Evolutionary conservation across 2,113 vertebrate species (phyloP).

Genomic region (Ascaphus truei): DNA sequence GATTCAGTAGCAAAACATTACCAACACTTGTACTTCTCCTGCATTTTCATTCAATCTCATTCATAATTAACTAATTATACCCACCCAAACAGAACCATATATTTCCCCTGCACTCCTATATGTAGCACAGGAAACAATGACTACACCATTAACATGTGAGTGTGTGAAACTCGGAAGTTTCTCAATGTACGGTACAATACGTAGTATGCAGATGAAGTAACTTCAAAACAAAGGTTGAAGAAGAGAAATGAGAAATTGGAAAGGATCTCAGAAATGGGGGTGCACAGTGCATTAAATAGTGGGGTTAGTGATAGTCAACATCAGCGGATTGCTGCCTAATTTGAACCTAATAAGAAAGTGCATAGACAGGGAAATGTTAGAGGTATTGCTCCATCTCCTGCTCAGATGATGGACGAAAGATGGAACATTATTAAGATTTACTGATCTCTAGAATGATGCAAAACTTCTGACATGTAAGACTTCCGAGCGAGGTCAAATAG

Average conservation of each 20-base stretch:
- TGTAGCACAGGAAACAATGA: constrained; percentile 5
- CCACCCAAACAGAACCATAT: constrained; percentile 31
- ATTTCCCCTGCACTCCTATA: constrained; percentile 31
- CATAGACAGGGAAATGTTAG: constrained; percentile 26
- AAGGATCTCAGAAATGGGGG: not conserved
- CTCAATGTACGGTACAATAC: too few species aligned
- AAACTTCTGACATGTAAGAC: not conserved
- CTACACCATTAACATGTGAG: constrained; percentile 24
- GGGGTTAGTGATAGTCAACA: constrained; percentile 4
- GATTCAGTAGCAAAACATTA: constrained; percentile 29
- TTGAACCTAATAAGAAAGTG: constrained; percentile 21
- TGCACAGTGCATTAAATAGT: not conserved
- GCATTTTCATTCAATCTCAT: constrained; percentile 22
- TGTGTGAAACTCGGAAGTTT: not conserved
- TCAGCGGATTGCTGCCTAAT: constrained; percentile 31
- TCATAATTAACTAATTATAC: constrained; percentile 31
- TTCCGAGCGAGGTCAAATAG: not conserved
- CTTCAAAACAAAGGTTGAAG: too few species aligned
- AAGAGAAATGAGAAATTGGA: too few species aligned
- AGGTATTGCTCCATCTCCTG: constrained; percentile 30
- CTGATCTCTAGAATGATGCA: not conserved
- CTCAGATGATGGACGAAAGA: constrained; percentile 16
- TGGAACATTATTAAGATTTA: constrained; percentile 25
- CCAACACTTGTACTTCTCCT: not conserved
- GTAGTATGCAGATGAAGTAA: constrained; percentile 2